A percentile compares a stretch with the other conserved stretches of the same genome.
phyloP scores from a whole-genome alignment of 1,140 invertebrate species.

The Calycopis cecrops region DNA sequence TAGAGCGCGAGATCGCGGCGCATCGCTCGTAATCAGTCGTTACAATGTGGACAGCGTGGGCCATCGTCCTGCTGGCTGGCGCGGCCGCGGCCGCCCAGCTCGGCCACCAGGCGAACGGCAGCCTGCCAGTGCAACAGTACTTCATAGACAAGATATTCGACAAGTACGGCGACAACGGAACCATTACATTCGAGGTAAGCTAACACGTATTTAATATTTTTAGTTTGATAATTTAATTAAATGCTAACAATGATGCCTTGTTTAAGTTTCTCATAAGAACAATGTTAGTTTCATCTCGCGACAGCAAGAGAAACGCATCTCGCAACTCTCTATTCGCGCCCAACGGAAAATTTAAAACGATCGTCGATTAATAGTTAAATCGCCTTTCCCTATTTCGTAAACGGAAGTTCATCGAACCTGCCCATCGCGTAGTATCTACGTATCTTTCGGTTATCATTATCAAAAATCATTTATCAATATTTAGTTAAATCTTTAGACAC shows the following conservation, averaged over 20 bases:
- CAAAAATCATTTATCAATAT: constrained; percentile 48
- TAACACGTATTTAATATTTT: constrained; percentile 16
- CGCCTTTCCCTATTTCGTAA: constrained; percentile 54
- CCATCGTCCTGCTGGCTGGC: constrained; percentile 45
- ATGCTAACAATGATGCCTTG: not conserved
- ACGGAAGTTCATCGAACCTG: constrained; percentile 65
- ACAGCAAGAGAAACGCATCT: constrained; percentile 24
- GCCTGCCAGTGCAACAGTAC: constrained; percentile 59
- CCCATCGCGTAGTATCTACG: constrained; percentile 31
- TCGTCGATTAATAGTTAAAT: constrained; percentile 35
- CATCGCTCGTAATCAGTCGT: constrained; percentile 39
- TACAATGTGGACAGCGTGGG: constrained; percentile 44
- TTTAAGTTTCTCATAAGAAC: not conserved
- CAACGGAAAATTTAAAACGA: constrained; percentile 34
- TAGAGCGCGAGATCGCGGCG: constrained; percentile 48
- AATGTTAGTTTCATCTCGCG: constrained; percentile 14
- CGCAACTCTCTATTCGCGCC: constrained; percentile 27
- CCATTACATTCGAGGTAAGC: constrained; percentile 78
- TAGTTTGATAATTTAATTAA: not conserved
- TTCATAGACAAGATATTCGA: constrained; percentile 76
- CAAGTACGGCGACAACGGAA: constrained; percentile 77
- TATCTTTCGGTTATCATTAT: constrained; percentile 42
- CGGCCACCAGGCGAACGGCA: constrained; percentile 36
- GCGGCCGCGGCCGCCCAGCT: constrained; percentile 28
- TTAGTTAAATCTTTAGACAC: constrained; percentile 31